These are phyloP conservation scores for Bombus picipes DNA, from an alignment of 1,140 invertebrate genomes.

Conservation along the genomic window DNA sequence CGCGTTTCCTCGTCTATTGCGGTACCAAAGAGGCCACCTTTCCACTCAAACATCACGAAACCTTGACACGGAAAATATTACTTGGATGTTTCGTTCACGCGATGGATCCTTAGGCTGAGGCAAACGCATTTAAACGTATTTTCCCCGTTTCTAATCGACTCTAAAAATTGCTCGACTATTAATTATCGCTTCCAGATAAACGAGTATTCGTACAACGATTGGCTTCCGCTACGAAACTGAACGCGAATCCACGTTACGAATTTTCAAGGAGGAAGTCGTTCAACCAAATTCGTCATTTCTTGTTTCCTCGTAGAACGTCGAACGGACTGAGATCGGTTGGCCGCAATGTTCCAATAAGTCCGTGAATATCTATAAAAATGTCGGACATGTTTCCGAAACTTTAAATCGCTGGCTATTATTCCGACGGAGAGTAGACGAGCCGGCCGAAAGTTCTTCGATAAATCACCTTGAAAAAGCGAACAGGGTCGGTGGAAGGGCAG, in stretches of 20 bases:
- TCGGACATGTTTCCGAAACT: conserved; percentile 64
- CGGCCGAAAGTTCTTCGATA: conserved; percentile 70
- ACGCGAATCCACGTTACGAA: too few relatives aligned
- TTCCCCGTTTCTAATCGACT: fast-evolving
- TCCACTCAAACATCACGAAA: neutral
- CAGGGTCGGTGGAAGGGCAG: neutral
- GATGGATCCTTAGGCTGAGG: too few relatives aligned
- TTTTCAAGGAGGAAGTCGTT: too few relatives aligned
- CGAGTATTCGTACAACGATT: too few relatives aligned
- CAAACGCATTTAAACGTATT: too few relatives aligned
- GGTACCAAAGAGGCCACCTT: neutral
- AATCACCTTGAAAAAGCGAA: conserved; percentile 65
- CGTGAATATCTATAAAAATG: conserved; percentile 65
- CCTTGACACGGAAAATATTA: too few relatives aligned
- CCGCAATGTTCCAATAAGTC: conserved; percentile 36
- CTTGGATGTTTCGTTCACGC: too few relatives aligned
- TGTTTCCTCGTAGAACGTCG: neutral
- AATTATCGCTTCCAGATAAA: too few relatives aligned
- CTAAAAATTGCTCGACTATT: too few relatives aligned
- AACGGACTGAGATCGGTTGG: neutral
- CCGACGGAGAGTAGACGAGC: conserved; percentile 58
- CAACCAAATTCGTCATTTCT: neutral
- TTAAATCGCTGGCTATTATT: conserved; percentile 71
- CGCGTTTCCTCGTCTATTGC: too few relatives aligned
- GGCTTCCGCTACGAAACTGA: too few relatives aligned